These are phyloP conservation scores for Trileptium ribeirensis DNA, from an alignment of 2,888 invertebrate genomes.

Conservation along the genomic window DNA sequence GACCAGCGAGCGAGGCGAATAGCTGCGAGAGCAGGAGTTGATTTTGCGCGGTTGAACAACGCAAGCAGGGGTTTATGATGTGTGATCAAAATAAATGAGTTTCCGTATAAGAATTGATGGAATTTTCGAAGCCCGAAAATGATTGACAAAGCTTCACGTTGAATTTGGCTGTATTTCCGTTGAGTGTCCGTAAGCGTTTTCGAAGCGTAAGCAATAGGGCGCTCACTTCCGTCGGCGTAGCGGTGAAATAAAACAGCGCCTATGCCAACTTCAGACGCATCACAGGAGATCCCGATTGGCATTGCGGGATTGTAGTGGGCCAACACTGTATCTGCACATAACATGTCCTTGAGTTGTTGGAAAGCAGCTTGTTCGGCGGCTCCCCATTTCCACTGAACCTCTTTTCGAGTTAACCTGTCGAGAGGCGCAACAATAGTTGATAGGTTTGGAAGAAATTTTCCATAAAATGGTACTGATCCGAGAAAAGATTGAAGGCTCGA, in stretches of 20 bases:
- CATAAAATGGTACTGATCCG: conserved; percentile 44
- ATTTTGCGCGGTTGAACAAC: conserved; percentile 11
- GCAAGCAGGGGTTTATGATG: conserved; percentile 5
- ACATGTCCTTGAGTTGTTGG: background rate
- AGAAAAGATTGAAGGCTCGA: conserved; percentile 41
- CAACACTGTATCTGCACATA: background rate
- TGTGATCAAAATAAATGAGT: background rate
- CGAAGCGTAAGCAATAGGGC: conserved; percentile 4
- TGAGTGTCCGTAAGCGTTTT: background rate
- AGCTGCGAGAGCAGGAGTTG: background rate
- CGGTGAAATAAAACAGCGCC: background rate
- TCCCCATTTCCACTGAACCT: background rate
- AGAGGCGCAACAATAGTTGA: background rate
- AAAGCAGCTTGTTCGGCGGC: background rate
- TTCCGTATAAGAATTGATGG: conserved; percentile 3
- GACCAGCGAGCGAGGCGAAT: conserved; percentile 12
- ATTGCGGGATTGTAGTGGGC: background rate
- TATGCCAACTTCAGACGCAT: conserved; percentile 8
- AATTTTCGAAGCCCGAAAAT: conserved; percentile 1
- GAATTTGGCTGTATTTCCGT: conserved; percentile 1
- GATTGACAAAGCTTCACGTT: conserved; percentile 5
- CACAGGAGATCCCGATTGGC: background rate
- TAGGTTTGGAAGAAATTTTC: conserved; percentile 36
- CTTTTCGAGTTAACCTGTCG: background rate
- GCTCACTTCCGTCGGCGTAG: background rate